phyloP scores from a whole-genome alignment of 2,888 invertebrate species.

The Liposcelis brunnea region DNA sequence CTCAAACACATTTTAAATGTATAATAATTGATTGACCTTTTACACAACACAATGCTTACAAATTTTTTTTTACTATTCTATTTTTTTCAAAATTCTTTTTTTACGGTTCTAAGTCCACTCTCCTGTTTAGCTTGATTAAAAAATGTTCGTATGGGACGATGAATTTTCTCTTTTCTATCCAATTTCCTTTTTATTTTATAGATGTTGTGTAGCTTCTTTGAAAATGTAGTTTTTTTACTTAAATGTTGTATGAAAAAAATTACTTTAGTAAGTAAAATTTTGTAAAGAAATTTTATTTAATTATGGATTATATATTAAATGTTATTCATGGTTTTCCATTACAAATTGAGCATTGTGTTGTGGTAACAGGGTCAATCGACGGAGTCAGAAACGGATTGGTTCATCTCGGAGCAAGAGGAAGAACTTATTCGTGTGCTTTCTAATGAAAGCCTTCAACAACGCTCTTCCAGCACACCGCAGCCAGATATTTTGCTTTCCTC shows the following conservation, averaged over 20 bases:
- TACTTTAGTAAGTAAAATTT: slow-evolving; percentile 1
- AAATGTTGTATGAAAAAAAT: not conserved
- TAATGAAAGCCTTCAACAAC: slow-evolving; percentile 28
- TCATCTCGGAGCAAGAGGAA: slow-evolving; percentile 63
- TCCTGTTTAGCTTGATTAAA: slow-evolving; percentile 9
- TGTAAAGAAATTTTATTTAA: no score
- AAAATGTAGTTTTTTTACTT: slow-evolving; percentile 11
- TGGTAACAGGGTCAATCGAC: slow-evolving; percentile 9
- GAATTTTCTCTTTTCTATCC: slow-evolving; percentile 13
- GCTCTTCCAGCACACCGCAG: slow-evolving; percentile 21
- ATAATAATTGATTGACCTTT: no score
- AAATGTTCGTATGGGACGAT: no score
- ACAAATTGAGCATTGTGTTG: slow-evolving; percentile 10
- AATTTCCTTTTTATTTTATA: slow-evolving; percentile 16
- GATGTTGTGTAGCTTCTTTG: slow-evolving; percentile 8
- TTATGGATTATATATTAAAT: no score
- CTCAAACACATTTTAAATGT: no score
- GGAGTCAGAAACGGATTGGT: slow-evolving; percentile 57
- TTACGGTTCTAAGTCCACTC: slow-evolving; percentile 14
- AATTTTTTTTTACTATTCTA: no score
- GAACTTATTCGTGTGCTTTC: slow-evolving; percentile 39
- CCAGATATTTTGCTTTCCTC: slow-evolving; percentile 25
- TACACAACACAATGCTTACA: no score
- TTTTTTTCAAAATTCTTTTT: no score
- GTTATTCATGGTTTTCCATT: no score